phyloP scores from a whole-genome alignment of 2,888 invertebrate genomes.

The Gisinianus flammeolus region DNA sequence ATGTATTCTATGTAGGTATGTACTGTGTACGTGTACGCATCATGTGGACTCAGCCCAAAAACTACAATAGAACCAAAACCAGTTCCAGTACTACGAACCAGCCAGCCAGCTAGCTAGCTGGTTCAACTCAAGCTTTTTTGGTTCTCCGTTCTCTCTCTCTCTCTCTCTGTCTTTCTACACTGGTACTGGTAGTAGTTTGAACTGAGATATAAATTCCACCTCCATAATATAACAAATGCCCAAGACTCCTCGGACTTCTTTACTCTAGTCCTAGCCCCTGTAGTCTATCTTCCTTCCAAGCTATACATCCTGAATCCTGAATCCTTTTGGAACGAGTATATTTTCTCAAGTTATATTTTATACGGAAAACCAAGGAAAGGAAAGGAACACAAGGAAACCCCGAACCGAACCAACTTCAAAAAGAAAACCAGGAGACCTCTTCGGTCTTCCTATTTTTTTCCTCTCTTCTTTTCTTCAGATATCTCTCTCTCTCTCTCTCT shows the following conservation, averaged over 20 bases:
- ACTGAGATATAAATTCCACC: not conserved
- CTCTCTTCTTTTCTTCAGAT: slow-evolving; percentile 3
- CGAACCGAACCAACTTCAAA: not conserved
- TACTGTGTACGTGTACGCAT: not conserved
- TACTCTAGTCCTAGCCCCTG: slow-evolving; percentile 4
- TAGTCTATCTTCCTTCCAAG: not conserved
- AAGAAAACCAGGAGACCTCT: slow-evolving; percentile 18
- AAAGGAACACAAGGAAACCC: slow-evolving; percentile 6
- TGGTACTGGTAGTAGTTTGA: too few relatives aligned
- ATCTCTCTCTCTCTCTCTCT: slow-evolving; percentile 1
- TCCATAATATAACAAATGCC: slow-evolving; percentile 15
- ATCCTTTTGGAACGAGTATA: slow-evolving; percentile 1
- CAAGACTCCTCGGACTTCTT: slow-evolving; percentile 25
- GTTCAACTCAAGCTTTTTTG: not conserved
- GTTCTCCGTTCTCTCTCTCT: not conserved
- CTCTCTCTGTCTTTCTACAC: not conserved
- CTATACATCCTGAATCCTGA: slow-evolving; percentile 18
- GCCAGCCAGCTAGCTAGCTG: not conserved
- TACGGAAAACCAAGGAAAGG: not conserved
- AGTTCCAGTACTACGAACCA: not conserved
- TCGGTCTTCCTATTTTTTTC: slow-evolving; percentile 1
- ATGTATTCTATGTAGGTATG: not conserved
- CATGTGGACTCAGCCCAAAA: not conserved
- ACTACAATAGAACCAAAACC: not conserved
- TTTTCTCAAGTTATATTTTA: slow-evolving; percentile 17